phyloP scores from a whole-genome alignment of 2,113 vertebrate species.

The Eidolon helvum region DNA sequence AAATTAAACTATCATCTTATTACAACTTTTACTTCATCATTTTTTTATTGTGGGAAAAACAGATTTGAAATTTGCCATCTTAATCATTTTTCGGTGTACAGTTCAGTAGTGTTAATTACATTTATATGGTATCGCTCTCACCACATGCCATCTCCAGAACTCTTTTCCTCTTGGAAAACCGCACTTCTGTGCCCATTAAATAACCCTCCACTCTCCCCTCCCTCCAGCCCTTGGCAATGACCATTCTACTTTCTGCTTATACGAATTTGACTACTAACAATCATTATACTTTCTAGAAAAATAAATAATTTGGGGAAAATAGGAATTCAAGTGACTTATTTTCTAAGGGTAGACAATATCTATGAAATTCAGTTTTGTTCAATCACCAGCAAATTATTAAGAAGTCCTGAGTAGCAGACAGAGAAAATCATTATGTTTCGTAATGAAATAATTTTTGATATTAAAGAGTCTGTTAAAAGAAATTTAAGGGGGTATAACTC shows the following conservation, averaged over 20 bases:
- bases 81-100: neutral
- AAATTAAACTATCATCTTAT: neutral
- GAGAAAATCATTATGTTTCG: neutral
- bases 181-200: neutral
- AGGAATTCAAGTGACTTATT: conserved; percentile 3
- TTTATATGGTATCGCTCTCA: neutral
- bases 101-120: neutral
- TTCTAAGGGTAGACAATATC: neutral
- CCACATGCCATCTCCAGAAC: neutral
- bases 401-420: neutral
- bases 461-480: neutral
- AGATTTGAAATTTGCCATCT: neutral
- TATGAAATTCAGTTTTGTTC: conserved; percentile 3
- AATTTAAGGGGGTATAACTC: neutral
- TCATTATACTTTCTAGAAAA: neutral
- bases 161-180: neutral
- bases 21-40: neutral
- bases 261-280: neutral
- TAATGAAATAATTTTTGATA: neutral
- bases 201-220: neutral
- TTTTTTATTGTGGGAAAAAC: neutral
- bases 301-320: neutral
- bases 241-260: neutral
- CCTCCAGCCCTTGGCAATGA: neutral
- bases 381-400: neutral